A percentile compares a stretch with the other conserved stretches of the same genome.
phyloP scores from a whole-genome alignment of 2,797 vertebrate genomes.

The Scarus forsteni region DNA sequence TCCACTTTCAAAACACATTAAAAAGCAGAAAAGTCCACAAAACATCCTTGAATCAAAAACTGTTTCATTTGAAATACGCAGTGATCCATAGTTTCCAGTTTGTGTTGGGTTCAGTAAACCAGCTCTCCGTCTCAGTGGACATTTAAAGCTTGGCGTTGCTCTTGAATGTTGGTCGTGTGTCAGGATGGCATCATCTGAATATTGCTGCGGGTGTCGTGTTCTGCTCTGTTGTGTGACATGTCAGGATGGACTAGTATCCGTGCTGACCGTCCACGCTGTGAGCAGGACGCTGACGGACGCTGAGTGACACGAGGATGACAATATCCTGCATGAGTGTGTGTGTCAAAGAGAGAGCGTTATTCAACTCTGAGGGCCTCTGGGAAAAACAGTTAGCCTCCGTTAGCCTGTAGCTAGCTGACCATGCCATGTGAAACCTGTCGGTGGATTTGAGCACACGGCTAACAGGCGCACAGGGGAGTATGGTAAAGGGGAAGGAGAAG shows the following conservation, averaged over 20 bases:
- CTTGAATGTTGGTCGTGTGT: not conserved
- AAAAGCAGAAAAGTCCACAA: too few species aligned
- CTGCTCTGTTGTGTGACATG: conserved; percentile 33
- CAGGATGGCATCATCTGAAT: not conserved
- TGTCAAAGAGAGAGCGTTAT: not conserved
- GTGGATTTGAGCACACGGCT: conserved; percentile 2
- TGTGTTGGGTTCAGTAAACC: not conserved
- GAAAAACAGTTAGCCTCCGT: not conserved
- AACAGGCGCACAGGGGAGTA: conserved; percentile 14
- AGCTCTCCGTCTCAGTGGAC: not conserved
- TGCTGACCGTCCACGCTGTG: conserved; percentile 21
- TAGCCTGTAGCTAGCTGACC: conserved; percentile 33
- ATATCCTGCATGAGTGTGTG: not conserved
- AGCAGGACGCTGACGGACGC: conserved; percentile 38
- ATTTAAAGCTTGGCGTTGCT: not conserved
- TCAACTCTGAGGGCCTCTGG: conserved; percentile 7
- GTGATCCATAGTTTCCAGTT: not conserved
- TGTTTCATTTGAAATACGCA: not conserved
- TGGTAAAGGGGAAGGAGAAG: not conserved
- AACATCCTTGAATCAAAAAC: not conserved
- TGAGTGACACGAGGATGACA: conserved; percentile 40
- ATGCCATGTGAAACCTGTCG: conserved; percentile 28
- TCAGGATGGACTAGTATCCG: conserved; percentile 33
- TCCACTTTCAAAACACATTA: too few species aligned
- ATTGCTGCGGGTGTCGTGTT: conserved; percentile 1